Evolutionary conservation across 2,888 invertebrate species (phyloP).

Genomic region (Caenorhabditis afra): DNA sequence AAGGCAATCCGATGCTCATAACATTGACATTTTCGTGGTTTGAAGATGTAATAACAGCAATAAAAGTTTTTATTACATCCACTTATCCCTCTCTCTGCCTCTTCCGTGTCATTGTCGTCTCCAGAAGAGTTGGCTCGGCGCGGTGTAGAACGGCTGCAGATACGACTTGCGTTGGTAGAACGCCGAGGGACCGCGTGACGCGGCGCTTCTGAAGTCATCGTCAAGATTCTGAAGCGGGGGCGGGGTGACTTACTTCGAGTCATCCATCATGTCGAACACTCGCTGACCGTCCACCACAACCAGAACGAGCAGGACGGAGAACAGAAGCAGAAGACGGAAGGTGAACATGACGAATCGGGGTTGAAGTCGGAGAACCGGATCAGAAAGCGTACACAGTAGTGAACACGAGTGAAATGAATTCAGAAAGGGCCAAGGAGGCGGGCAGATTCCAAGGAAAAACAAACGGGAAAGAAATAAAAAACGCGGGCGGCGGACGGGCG

Average conservation of each 20-base stretch:
- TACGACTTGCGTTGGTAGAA: slow-evolving; percentile 44
- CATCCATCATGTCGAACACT: slow-evolving; percentile 54
- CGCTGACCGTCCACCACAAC: slow-evolving; percentile 30
- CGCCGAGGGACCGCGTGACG: slow-evolving; percentile 22
- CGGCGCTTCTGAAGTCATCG: background rate
- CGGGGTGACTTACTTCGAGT: slow-evolving; percentile 21
- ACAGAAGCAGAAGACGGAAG: background rate
- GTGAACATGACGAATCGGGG: background rate
- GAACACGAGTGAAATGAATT: slow-evolving; percentile 7
- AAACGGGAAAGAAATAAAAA: slow-evolving; percentile 10
- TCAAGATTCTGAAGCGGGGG: background rate
- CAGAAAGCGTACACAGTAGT: slow-evolving; percentile 2
- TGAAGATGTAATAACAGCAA: slow-evolving; percentile 6
- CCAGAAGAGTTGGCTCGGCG: slow-evolving; percentile 37
- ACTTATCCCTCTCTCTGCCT: background rate
- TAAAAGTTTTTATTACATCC: slow-evolving; percentile 19
- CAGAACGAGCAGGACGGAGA: slow-evolving; percentile 2
- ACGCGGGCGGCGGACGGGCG: background rate
- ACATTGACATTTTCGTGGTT: slow-evolving; percentile 50
- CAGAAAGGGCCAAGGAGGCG: background rate
- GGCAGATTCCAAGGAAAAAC: slow-evolving; percentile 2
- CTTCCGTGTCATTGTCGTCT: slow-evolving; percentile 1
- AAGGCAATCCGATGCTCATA: slow-evolving; percentile 8
- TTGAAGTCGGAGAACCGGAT: background rate
- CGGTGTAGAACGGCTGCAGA: slow-evolving; percentile 42